phyloP scores from a whole-genome alignment of 2,113 vertebrate genomes.

The Colinus virginianus region DNA sequence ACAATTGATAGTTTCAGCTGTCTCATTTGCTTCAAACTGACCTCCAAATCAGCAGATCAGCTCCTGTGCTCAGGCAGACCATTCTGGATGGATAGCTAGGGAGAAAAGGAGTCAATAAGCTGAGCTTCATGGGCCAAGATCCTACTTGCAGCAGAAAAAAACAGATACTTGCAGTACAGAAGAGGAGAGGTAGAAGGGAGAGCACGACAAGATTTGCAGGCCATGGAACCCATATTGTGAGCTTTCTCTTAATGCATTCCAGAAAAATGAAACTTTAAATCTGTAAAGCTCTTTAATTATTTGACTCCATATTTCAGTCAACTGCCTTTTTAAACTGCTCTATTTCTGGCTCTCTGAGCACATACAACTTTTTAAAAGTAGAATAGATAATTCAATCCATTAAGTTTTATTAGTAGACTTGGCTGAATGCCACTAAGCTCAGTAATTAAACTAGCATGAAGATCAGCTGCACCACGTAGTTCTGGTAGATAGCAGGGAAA shows the following conservation, averaged over 20 bases:
- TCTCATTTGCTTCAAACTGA: not conserved
- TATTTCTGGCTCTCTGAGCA: conserved; percentile 11
- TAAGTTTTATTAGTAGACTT: conserved; percentile 20
- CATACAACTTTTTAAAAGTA: not conserved
- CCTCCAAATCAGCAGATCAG: not conserved
- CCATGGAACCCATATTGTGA: not conserved
- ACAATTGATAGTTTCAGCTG: not conserved
- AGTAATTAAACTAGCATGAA: not conserved
- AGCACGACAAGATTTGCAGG: fast-evolving
- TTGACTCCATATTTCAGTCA: not conserved
- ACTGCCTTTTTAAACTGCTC: not conserved
- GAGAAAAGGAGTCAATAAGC: not conserved
- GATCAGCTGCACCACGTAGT: not conserved
- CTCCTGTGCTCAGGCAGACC: not conserved
- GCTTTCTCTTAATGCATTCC: not conserved
- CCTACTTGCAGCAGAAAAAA: not conserved
- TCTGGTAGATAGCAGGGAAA: not conserved
- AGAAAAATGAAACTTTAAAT: not conserved
- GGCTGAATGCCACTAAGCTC: not conserved
- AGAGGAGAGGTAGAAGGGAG: not conserved
- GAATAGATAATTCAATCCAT: conserved; percentile 23
- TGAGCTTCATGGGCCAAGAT: not conserved
- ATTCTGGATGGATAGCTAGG: not conserved
- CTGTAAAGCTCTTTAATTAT: not conserved
- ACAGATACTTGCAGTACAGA: fast-evolving